phyloP scores from a whole-genome alignment of 2,888 invertebrate species.

The Watsonalla binaria region DNA sequence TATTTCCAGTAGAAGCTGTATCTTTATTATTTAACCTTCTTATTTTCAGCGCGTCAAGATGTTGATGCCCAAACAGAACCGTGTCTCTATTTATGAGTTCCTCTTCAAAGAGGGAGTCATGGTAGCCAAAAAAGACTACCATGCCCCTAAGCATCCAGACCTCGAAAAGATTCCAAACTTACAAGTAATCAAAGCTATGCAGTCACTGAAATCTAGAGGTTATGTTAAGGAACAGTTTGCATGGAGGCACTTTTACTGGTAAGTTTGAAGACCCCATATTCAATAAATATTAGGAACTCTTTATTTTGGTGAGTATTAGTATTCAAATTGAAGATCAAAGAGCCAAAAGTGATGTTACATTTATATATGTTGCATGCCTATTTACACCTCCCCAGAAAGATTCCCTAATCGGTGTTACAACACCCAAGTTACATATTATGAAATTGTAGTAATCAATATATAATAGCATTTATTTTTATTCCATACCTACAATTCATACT shows the following conservation, averaged over 20 bases:
- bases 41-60: constrained; percentile 81
- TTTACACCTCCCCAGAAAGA: no score
- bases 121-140: constrained; percentile 99
- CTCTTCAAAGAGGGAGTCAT: constrained; percentile 99
- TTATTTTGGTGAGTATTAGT: no score
- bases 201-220: constrained; percentile 97
- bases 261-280: constrained; percentile 26
- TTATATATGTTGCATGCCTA: no score
- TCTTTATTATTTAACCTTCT: neutral
- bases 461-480: no score
- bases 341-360: no score
- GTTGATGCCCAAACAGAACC: constrained; percentile 99
- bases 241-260: constrained; percentile 99
- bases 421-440: no score
- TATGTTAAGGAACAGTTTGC: constrained; percentile 99
- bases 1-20: neutral
- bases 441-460: no score
- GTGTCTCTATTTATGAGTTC: constrained; percentile 97
- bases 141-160: constrained; percentile 98
- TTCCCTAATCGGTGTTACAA: no score
- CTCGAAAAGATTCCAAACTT: constrained; percentile 96
- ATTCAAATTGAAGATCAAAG: no score
- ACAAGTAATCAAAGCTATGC: constrained; percentile 98
- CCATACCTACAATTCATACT: no score
- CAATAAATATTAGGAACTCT: no score